These are phyloP conservation scores for Ypsolopha sequella DNA, from an alignment of 2,888 invertebrate genomes.

Conservation along the genomic window DNA sequence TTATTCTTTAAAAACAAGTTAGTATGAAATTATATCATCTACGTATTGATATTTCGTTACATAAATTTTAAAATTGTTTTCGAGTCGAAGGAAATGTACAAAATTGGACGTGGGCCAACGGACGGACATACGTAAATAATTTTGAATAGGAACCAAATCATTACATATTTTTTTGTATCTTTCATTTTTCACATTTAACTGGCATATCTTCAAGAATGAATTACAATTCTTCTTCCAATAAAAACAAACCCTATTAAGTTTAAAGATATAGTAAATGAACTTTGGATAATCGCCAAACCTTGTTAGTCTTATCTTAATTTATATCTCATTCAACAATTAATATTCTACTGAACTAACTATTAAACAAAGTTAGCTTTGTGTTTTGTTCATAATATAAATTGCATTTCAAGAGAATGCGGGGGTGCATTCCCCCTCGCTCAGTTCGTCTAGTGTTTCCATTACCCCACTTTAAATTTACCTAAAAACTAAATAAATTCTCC, in stretches of 20 bases:
- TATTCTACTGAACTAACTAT: not conserved
- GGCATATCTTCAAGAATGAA: too few species aligned
- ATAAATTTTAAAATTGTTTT: not conserved
- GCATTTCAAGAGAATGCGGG: conserved; percentile 15
- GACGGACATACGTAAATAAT: conserved; percentile 29
- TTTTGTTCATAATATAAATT: conserved; percentile 5
- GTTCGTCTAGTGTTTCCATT: too few species aligned
- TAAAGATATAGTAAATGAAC: not conserved
- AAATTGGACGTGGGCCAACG: conserved; percentile 28
- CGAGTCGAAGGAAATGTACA: not conserved
- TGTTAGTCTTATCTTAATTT: too few species aligned
- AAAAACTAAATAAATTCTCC: too few species aligned
- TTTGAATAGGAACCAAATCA: not conserved
- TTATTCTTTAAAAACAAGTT: too few species aligned
- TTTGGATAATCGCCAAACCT: not conserved
- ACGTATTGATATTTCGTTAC: not conserved
- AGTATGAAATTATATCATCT: too few species aligned
- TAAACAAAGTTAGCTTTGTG: conserved; percentile 1
- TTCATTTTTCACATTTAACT: not conserved
- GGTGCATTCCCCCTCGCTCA: conserved; percentile 28
- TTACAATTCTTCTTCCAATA: too few species aligned
- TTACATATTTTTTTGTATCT: not conserved
- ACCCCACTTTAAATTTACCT: too few species aligned
- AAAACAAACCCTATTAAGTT: too few species aligned
- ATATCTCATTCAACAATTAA: too few species aligned